Evolutionary conservation across 35 echinoderm and acorn worm genomes (phyloP).

Genomic region (Ophiothrix spiculata): DNA sequence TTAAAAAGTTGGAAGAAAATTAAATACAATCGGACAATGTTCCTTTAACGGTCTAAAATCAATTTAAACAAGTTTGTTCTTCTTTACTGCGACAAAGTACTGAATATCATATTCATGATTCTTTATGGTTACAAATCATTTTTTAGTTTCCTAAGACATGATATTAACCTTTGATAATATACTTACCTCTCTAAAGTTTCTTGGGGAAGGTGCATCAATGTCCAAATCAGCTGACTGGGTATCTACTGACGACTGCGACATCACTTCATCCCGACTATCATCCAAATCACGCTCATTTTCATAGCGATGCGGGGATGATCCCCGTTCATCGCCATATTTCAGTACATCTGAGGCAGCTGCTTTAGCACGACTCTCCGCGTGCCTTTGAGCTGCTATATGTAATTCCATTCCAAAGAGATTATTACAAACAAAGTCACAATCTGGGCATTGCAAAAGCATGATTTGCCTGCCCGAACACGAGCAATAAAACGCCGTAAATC

Average conservation of each 20-base stretch:
- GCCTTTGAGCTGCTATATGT: constrained; percentile 61
- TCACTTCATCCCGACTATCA: constrained; percentile 2
- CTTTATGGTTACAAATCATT: no score
- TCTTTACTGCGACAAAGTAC: no score
- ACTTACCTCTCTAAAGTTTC: constrained; percentile 11
- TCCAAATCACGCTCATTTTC: neutral
- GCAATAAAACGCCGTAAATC: constrained; percentile 67
- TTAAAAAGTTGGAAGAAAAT: no score
- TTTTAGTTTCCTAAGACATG: no score
- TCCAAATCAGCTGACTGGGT: constrained; percentile 87
- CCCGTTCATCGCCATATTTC: neutral
- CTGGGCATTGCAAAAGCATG: constrained; percentile 68
- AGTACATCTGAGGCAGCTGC: neutral
- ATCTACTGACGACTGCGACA: constrained; percentile 79
- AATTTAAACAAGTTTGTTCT: no score
- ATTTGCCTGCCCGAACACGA: constrained; percentile 62
- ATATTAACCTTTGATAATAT: constrained; percentile 12
- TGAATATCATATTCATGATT: no score
- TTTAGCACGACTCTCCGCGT: constrained; percentile 27
- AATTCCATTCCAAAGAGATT: constrained; percentile 68
- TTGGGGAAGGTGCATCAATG: constrained; percentile 38
- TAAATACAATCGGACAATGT: no score
- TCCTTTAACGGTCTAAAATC: no score
- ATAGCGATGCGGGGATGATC: neutral
- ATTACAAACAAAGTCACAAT: constrained; percentile 88